Evolutionary conservation across 2,113 vertebrate species (phyloP), one percentile per base, ranked within the genome.

Genomic region (Lycocorax pyrrhopterus): DNA sequence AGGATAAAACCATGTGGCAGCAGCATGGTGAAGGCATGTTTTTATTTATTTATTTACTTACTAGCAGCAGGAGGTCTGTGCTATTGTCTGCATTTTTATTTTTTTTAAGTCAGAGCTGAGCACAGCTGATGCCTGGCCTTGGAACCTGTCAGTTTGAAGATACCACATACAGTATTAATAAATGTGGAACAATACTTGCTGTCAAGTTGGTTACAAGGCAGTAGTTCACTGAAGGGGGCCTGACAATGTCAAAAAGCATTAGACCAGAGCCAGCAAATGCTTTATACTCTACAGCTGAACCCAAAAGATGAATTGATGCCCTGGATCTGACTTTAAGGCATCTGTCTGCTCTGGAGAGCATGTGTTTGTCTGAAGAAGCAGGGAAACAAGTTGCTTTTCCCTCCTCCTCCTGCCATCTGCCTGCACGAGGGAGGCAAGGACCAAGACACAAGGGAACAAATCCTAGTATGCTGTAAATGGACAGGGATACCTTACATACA

Each of bases 151-250:
- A 72, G 43, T 88, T 58, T 68, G 89, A 91, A 95, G 91, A 72
- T 68, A 41, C 25, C 92, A 67, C 0, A 7, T 58, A 77, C 4
- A 5, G 53, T 91, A 84, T 93, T 96, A 93, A 96, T 93, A 96
- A 93, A 92, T 47, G 67, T 76, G 89, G 84, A 95, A 96, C 95
- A 97, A 85, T 95, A 86, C 84, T 97, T 89, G 85, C 96, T 97
- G 96, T 97, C 96, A 96, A 89, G 80, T 86, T 84, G 91, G 74
- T 93, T 96, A 93, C 91, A 89, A 96, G 86, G 88, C 93, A 91
- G 71, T 56, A 69, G 77, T 69, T 93, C 80, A 83, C 94, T 92
- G 85, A 87, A 91, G 83, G 89, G 85, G 87, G 84, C 30, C 87
- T 91, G 94, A 96, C 89, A 89, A 75, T 55, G 93, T 96, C 94